Percentiles rank a stretch among this genome's conserved stretches.
Evolutionary conservation across 2,113 vertebrate genomes (phyloP).

Genomic region (Peromyscus maniculatus): DNA sequence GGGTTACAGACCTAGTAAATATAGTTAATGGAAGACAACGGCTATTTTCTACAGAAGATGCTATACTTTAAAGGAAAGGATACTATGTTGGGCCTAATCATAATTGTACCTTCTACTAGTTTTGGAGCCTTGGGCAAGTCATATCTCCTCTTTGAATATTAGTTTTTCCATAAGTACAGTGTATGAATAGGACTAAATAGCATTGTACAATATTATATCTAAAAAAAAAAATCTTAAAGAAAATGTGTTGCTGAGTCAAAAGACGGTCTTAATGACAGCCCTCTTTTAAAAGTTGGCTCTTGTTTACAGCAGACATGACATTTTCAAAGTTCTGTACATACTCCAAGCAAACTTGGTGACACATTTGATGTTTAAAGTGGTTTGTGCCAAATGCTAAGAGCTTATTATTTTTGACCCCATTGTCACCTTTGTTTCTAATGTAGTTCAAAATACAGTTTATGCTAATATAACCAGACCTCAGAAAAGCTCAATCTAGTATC

Average conservation of each 20-base stretch:
- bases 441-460: slow-evolving; percentile 61
- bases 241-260: slow-evolving; percentile 62
- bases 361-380: slow-evolving; percentile 70
- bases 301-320: slow-evolving; percentile 70
- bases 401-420: slow-evolving; percentile 72
- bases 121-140: slow-evolving; percentile 33
- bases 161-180: slow-evolving; percentile 35
- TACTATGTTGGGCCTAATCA: neutral
- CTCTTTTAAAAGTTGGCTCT: slow-evolving; percentile 71
- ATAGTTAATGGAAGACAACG: neutral
- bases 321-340: slow-evolving; percentile 71
- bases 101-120: neutral
- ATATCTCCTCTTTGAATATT: slow-evolving; percentile 12
- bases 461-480: slow-evolving; percentile 58
- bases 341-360: slow-evolving; percentile 70
- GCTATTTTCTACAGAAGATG: neutral
- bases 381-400: slow-evolving; percentile 77
- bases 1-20: neutral
- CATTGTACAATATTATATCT: slow-evolving; percentile 40
- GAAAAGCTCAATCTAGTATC: slow-evolving; percentile 56
- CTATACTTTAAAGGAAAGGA: slow-evolving; percentile 8
- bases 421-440: slow-evolving; percentile 70
- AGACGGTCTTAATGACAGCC: slow-evolving; percentile 46
- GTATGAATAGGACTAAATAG: slow-evolving; percentile 16
- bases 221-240: slow-evolving; percentile 50